A percentile compares a stretch with the other conserved stretches of the same genome.
These are phyloP conservation scores for Metalampra italica DNA, from an alignment of 2,888 invertebrate genomes.

Conservation along the genomic window DNA sequence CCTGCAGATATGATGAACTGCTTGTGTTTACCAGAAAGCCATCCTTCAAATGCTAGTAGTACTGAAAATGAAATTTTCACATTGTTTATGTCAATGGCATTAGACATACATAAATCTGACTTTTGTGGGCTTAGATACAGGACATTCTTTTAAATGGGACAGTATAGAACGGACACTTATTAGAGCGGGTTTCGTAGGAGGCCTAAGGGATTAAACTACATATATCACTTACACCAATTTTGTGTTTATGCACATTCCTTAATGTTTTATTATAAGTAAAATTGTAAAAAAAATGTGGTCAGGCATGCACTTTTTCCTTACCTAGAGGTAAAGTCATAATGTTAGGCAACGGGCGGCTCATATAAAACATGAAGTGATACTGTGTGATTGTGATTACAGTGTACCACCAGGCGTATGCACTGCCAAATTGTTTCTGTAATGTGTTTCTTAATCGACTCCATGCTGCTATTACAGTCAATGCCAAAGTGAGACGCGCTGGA, in stretches of 20 bases:
- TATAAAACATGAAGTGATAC: conserved; percentile 98
- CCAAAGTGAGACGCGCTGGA: conserved; percentile 90
- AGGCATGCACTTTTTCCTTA: conserved; percentile 58
- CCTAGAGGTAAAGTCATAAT: conserved; percentile 95
- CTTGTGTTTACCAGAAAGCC: conserved; percentile 87
- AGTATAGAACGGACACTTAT: no score
- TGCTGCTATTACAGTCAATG: conserved; percentile 84
- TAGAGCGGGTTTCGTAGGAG: no score
- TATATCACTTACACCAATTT: no score
- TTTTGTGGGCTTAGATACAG: no score
- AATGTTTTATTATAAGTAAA: no score
- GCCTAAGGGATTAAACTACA: no score
- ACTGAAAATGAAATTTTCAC: conserved; percentile 79
- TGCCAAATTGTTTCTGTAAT: conserved; percentile 87
- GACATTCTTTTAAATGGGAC: no score
- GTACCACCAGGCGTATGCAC: conserved; percentile 88
- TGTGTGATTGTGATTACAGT: conserved; percentile 92
- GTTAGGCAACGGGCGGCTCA: conserved; percentile 96
- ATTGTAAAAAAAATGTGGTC: no score
- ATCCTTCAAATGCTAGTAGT: conserved; percentile 89
- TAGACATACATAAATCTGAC: no score
- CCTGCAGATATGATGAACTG: conserved; percentile 91
- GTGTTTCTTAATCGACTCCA: conserved; percentile 86
- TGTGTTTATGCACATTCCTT: no score
- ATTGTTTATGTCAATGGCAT: no score